Conservation (phyloP, 2,888 invertebrate species). For the Clanis bilineata region DNA sequence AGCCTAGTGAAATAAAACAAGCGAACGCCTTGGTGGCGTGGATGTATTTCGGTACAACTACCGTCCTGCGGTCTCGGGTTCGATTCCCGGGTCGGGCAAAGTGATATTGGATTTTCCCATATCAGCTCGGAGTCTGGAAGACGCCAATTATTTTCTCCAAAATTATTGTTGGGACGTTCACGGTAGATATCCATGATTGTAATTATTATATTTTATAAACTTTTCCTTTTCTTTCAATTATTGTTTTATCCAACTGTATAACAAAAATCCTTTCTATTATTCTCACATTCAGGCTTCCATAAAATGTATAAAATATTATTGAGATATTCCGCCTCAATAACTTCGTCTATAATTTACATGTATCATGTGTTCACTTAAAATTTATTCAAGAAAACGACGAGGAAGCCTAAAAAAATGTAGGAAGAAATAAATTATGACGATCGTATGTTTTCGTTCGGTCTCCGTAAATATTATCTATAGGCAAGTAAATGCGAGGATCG, state of each 20-base stretch:
- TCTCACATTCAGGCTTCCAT: neutral
- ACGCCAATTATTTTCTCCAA: neutral
- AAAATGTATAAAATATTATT: neutral
- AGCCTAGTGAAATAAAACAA: constrained; percentile 15
- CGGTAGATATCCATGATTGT: neutral
- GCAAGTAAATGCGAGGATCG: constrained; percentile 10
- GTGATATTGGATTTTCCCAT: too few relatives aligned
- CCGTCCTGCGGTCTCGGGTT: too few relatives aligned
- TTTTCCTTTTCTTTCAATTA: neutral
- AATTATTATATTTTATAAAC: neutral
- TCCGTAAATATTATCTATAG: constrained; percentile 16
- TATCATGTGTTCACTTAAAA: constrained; percentile 22
- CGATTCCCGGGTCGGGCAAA: too few relatives aligned
- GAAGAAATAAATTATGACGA: constrained; percentile 16
- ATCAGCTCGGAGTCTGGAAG: too few relatives aligned
- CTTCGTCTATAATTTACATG: neutral
- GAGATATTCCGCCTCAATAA: neutral
- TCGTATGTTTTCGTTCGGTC: constrained; percentile 10
- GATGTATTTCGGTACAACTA: too few relatives aligned
- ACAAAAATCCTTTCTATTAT: neutral
- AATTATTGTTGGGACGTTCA: neutral
- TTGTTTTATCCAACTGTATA: neutral
- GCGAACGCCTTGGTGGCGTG: neutral
- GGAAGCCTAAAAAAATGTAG: constrained; percentile 20
- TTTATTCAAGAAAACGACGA: constrained; percentile 19